Conservation (phyloP, 2,113 vertebrate species). For the Xiphorhynchus elegans region DNA sequence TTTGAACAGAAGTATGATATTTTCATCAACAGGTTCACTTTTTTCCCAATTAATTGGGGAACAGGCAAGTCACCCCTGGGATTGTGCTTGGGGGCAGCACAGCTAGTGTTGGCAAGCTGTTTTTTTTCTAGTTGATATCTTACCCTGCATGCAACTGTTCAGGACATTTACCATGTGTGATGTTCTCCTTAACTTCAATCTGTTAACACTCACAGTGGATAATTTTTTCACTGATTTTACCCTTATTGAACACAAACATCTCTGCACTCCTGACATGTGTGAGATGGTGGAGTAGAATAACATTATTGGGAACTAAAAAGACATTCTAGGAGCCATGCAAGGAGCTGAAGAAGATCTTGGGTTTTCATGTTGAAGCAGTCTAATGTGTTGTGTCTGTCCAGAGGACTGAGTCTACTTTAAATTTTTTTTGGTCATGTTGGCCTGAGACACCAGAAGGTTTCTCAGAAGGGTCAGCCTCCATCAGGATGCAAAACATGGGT, state of each 20-base stretch:
- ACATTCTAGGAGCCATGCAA: neutral
- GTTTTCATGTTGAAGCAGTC: neutral
- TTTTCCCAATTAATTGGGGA: neutral
- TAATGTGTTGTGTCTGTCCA: neutral
- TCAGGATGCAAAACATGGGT: neutral
- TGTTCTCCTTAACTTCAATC: neutral
- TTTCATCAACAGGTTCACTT: neutral
- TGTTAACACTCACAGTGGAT: neutral
- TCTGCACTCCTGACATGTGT: accelerated
- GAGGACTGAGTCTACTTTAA: accelerated
- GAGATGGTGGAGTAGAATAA: neutral
- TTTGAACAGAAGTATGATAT: neutral
- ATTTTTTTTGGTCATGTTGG: neutral
- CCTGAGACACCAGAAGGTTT: neutral
- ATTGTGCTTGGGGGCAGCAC: accelerated
- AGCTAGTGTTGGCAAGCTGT: neutral
- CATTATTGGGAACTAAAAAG: neutral
- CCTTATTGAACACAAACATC: neutral
- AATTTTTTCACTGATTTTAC: neutral
- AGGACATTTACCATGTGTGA: no score
- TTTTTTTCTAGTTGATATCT: accelerated
- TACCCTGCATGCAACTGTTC: neutral
- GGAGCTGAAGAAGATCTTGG: neutral
- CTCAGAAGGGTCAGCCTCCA: neutral
- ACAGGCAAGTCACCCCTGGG: neutral